Base-by-base conservation (phyloP, 2,888 invertebrate genomes). In the Mellilla xanthometata region DNA sequence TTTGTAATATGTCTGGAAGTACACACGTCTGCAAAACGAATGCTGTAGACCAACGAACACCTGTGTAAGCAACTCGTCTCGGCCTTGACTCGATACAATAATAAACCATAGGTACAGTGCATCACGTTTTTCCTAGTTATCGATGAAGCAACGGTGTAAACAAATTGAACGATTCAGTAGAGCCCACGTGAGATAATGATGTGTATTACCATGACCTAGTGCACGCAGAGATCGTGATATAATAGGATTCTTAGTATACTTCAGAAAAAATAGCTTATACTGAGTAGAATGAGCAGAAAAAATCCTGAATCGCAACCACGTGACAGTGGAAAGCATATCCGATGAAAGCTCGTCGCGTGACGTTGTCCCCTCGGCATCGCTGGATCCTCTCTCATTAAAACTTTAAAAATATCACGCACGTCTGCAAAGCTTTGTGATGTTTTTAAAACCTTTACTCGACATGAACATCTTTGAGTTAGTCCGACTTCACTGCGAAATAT, bases 311-410 rank as follows among this genome's bases (percentile, higher is more conserved):
- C n/a, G n/a, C n/a, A n/a, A n/a, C n/a, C 8, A 64, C 61, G 66
- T 76, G 76, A 78, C 77, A 77, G 80, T 63, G 69, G 68, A 74
- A 73, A 74, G 69, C 69, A 71, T 71, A 71, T 71, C 72, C 72
- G 74, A 76, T 73, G 70, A 71, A 77, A 75, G 74, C 69, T 79
- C 68, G n/a, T n/a, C n/a, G 73, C 76, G 74, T 81, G 80, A 72
- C 78, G 76, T 66, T 67, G 65, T 45, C 58, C 70, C 68, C 65
- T 60, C 50, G 52, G 44, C 65, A 59, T 52, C 65, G 57, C 62
- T 63, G 69, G 64, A 72, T 76, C 79, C 76, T 80, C 77, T 72
- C 78, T 80, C 77, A 81, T 84, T 84, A 84, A 79, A 83, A 85
- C 73, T 85, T 84, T 77, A 69, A 65, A 76, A 82, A 82, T 79